These are phyloP conservation scores for Tapera naevia DNA, from an alignment of 2,797 vertebrate genomes.

Conservation along the genomic window DNA sequence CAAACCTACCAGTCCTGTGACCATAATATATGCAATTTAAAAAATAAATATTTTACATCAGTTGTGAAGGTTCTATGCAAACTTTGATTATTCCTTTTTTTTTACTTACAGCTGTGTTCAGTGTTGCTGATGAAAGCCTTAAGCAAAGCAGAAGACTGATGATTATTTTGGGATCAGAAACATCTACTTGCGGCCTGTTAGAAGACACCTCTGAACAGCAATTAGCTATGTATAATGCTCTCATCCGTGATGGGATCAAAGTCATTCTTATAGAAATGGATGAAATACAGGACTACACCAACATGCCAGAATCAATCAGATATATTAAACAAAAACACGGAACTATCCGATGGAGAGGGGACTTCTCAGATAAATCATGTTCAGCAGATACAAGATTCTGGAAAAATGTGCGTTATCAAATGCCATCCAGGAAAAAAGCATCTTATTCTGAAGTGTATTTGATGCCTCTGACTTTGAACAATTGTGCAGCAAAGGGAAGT, in stretches of 20 bases:
- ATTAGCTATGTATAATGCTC: conserved; percentile 81
- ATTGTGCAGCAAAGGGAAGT: background rate
- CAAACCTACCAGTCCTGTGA: background rate
- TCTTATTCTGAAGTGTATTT: background rate
- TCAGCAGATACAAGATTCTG: conserved; percentile 83
- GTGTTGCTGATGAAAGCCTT: conserved; percentile 82
- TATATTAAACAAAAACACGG: conserved; percentile 87
- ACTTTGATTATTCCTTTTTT: conserved; percentile 1
- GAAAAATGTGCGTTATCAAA: conserved; percentile 85
- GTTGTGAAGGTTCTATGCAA: background rate
- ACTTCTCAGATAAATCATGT: conserved; percentile 25
- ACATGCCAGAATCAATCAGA: conserved; percentile 84
- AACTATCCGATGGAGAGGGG: conserved; percentile 76
- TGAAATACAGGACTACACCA: conserved; percentile 75
- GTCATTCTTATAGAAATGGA: conserved; percentile 88
- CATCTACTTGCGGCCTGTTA: background rate
- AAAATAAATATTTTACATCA: background rate
- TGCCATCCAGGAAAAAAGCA: conserved; percentile 74
- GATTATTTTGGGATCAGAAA: conserved; percentile 74
- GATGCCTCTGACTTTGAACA: background rate
- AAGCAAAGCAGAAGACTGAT: conserved; percentile 85
- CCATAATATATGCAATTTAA: background rate
- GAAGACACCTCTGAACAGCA: conserved; percentile 81
- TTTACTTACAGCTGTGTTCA: conserved; percentile 78
- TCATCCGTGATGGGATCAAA: conserved; percentile 76